Evolutionary conservation across 2,113 vertebrate species (phyloP).

Genomic region (Tychaedon coryphoeus): DNA sequence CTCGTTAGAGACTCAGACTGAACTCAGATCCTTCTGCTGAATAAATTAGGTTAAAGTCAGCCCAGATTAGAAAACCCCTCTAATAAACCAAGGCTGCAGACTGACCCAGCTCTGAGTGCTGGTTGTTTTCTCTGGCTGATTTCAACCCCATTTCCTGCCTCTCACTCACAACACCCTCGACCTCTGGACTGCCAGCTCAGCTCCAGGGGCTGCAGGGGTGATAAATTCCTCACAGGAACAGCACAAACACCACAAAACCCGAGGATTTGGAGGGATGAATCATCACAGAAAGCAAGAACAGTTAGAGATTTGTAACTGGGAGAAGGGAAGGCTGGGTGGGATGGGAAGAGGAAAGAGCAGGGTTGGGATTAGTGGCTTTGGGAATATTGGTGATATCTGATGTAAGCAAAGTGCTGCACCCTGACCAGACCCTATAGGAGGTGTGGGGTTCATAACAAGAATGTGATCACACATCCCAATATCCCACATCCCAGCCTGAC

Average conservation of each 20-base stretch:
- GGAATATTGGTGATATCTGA: neutral
- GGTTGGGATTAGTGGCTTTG: neutral
- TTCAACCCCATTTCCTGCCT: neutral
- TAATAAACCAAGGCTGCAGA: neutral
- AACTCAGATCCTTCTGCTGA: conserved; percentile 5
- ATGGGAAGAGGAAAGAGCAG: neutral
- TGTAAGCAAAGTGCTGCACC: neutral
- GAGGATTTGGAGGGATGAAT: neutral
- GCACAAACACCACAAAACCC: neutral
- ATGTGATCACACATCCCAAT: rapidly evolving
- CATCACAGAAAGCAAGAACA: neutral
- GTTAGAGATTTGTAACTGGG: rapidly evolving
- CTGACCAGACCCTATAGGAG: neutral
- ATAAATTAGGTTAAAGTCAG: conserved; percentile 1
- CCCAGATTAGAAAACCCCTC: neutral
- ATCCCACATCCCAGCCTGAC: neutral
- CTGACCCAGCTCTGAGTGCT: neutral
- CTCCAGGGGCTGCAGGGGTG: neutral
- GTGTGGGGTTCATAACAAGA: neutral
- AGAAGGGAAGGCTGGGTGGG: neutral
- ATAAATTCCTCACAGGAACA: neutral
- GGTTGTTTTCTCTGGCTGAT: neutral
- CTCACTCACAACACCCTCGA: neutral
- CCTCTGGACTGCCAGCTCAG: neutral
- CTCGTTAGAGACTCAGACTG: neutral